These are phyloP conservation scores for Operophtera brumata DNA, from an alignment of 2,888 invertebrate species.

Conservation along the genomic window DNA sequence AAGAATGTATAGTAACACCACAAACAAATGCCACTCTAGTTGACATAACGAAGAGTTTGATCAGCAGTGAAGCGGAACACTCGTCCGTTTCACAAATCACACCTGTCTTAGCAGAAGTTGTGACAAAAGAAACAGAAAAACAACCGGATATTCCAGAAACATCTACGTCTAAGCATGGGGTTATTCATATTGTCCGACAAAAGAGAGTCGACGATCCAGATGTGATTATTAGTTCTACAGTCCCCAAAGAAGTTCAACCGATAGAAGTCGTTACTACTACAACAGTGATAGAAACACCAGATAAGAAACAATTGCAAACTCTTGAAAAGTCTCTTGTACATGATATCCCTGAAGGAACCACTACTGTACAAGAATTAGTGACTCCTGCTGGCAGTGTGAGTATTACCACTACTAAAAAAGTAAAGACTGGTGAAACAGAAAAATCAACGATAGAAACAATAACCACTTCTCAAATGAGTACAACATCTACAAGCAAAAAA, in stretches of 20 bases:
- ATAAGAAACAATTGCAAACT: conserved; percentile 9
- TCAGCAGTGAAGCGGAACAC: conserved; percentile 38
- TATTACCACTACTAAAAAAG: conserved; percentile 23
- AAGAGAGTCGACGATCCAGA: conserved; percentile 22
- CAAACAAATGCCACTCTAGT: conserved; percentile 17
- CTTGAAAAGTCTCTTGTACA: conserved; percentile 4
- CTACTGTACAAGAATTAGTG: conserved; percentile 12
- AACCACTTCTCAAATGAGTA: conserved; percentile 24
- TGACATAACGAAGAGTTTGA: conserved; percentile 33
- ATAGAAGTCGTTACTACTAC: conserved; percentile 17
- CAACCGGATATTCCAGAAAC: conserved; percentile 1
- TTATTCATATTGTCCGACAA: conserved; percentile 19
- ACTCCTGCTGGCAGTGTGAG: conserved; percentile 17
- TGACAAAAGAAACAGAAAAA: background rate
- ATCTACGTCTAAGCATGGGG: conserved; percentile 6
- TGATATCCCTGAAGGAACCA: conserved; percentile 8
- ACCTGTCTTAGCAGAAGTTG: background rate
- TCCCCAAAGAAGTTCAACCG: conserved; percentile 13
- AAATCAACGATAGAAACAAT: conserved; percentile 21
- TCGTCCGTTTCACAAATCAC: conserved; percentile 16
- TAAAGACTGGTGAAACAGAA: conserved; percentile 7
- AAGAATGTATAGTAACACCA: background rate
- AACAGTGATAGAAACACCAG: conserved; percentile 12
- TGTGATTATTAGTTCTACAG: conserved; percentile 11
- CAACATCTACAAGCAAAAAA: conserved; percentile 15